A percentile compares a stretch with the other conserved stretches of the same genome.
phyloP scores from a whole-genome alignment of 2,797 vertebrate species.

The Tapera naevia region DNA sequence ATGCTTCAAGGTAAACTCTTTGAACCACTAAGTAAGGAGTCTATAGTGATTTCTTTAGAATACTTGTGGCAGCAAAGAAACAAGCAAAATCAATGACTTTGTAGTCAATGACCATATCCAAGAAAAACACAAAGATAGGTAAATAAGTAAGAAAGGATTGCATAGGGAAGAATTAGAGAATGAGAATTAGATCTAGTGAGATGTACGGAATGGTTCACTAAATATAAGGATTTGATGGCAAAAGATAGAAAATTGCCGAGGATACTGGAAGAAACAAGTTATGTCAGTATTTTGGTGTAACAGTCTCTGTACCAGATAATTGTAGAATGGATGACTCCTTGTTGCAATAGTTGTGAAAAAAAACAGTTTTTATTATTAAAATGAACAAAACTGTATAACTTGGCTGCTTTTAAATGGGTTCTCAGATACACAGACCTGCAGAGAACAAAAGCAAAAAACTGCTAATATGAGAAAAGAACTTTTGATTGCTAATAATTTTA shows the following conservation, averaged over 20 bases:
- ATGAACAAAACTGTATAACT: not conserved
- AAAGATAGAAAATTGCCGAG: not conserved
- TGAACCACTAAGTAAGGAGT: not conserved
- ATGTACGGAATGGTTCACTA: not conserved
- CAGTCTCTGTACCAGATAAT: not conserved
- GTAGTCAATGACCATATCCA: not conserved
- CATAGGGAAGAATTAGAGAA: not conserved
- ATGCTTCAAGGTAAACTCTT: not conserved
- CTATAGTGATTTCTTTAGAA: not conserved
- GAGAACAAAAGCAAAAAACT: not conserved
- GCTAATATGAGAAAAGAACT: not conserved
- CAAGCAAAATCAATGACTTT: not conserved
- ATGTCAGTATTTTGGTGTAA: not conserved
- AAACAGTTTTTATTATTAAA: not conserved
- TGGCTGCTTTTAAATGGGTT: not conserved
- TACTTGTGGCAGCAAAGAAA: not conserved
- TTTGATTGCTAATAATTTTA: not conserved
- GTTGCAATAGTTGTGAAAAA: not conserved
- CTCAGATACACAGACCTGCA: not conserved
- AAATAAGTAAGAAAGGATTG: not conserved
- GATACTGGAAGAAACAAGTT: not conserved
- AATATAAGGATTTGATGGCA: not conserved
- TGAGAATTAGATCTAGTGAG: not conserved
- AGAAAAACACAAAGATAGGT: not conserved
- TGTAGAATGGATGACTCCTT: not conserved